Percentiles rank a stretch among this genome's conserved stretches.
Conservation (phyloP, 1,140 invertebrate genomes). For the Proales similis region DNA sequence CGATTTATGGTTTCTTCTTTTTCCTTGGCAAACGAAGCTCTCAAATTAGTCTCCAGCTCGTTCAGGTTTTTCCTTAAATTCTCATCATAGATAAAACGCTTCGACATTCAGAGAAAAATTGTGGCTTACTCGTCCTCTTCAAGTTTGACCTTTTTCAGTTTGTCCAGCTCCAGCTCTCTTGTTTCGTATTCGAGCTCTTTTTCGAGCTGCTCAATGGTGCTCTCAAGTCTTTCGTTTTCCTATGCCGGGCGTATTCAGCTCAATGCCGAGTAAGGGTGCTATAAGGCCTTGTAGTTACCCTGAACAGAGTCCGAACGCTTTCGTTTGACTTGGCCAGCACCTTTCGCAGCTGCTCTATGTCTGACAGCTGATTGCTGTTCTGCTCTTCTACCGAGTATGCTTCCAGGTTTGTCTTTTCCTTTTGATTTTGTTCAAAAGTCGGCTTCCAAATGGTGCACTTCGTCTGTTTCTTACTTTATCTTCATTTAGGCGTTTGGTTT, state of each 20-base stretch:
- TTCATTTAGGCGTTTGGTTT: constrained; percentile 9
- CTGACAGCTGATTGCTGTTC: no score
- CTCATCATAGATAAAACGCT: no score
- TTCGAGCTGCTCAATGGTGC: not conserved
- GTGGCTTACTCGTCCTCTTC: no score
- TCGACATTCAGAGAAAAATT: no score
- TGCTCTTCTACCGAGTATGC: no score
- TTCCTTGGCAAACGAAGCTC: constrained; percentile 27
- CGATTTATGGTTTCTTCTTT: constrained; percentile 15
- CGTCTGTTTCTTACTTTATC: constrained; percentile 21
- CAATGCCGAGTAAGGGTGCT: not conserved
- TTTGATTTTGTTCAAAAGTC: no score
- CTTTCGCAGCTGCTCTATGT: constrained; percentile 22
- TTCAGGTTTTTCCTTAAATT: no score
- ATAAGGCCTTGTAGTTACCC: not conserved
- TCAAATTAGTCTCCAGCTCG: no score
- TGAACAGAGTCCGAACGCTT: constrained; percentile 6
- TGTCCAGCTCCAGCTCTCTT: not conserved
- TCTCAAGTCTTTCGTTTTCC: constrained; percentile 30
- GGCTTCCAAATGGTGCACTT: no score
- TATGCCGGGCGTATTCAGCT: not conserved
- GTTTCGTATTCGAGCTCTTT: constrained; percentile 9
- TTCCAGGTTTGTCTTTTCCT: no score
- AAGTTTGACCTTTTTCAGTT: no score
- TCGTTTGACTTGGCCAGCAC: constrained; percentile 17